Conservation (phyloP, 2,797 vertebrate genomes). For the Erethizon dorsatum region DNA sequence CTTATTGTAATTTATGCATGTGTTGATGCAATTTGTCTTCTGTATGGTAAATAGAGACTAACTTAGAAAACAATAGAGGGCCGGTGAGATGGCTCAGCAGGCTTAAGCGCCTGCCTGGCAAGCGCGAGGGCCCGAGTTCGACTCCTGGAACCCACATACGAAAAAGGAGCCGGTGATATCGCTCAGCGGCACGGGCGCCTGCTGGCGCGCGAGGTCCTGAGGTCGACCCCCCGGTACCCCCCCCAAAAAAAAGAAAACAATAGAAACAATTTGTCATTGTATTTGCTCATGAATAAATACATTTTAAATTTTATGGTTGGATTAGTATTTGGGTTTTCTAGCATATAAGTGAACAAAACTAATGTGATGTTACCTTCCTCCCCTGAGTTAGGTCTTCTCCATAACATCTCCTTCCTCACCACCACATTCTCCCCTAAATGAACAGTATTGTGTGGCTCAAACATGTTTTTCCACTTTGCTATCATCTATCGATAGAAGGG, state of each 20-base stretch:
- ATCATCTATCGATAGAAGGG: conserved; percentile 51
- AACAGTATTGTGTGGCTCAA: conserved; percentile 42
- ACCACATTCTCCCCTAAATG: not conserved
- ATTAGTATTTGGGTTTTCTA: not conserved
- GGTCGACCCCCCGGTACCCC: too few species aligned
- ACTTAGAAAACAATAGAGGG: not conserved
- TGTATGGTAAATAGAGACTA: not conserved
- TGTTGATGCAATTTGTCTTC: not conserved
- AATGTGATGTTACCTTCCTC: not conserved
- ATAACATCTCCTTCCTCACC: not conserved
- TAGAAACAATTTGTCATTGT: not conserved
- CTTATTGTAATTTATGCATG: not conserved
- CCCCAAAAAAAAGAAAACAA: too few species aligned
- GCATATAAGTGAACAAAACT: not conserved
- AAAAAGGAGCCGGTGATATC: too few species aligned
- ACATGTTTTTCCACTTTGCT: conserved; percentile 69
- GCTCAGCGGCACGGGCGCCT: too few species aligned
- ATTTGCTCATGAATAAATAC: not conserved
- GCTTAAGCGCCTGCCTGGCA: too few species aligned
- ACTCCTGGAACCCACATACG: too few species aligned
- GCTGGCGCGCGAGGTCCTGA: too few species aligned
- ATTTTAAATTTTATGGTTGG: not conserved
- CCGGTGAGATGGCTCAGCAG: too few species aligned
- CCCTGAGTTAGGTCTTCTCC: not conserved
- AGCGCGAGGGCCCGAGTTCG: too few species aligned